Base-by-base conservation (phyloP, 2,888 invertebrate genomes). In the Morpho deidamia region DNA sequence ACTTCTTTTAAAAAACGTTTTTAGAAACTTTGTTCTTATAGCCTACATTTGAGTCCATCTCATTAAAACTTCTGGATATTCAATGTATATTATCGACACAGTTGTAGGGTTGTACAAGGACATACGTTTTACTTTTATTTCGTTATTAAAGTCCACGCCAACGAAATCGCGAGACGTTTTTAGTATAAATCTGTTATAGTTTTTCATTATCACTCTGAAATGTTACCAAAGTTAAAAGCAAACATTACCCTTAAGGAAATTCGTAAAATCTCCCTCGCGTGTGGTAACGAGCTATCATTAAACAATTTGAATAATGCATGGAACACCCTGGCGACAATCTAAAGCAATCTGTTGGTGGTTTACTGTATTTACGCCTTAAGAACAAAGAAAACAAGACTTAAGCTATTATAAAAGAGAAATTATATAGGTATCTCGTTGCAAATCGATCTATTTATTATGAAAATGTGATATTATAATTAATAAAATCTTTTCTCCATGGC, bases 281-380 rank as follows among this genome's bases (percentile, higher is more conserved):
- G 12, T 39, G 10, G 39, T 47, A 40, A 47, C 40, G 47, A 47
- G 66, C 66, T 71, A 77, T 76, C 76, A 77, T 74, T 76, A 72
- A 74, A 70, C 75, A 68, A 76, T 81, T 79, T 83, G 81, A 82
- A 82, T 83, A 80, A 83, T 78, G 78, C 76, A 81, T 81, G 77
- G 74, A 14, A 77, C 71, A 71, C 33, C 14, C 14, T 14, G 37
- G n/a, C 40, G 12, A 10, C 40, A 40, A 48, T 48, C 39, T 40
- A n/a, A 40, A 10, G 12, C 47, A 48, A 23, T 14, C 10, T 42
- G 12, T n/a, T 23, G 5, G 23, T 11, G 23, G 23, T 8, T 38
- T 8, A 11, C 23, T 23, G 9, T 14, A 45, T 45, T 35, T 23
- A 23, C 23, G 23, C 23, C 23, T 23, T 23, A 1, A 23, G 23